Percentiles rank a stretch among this genome's conserved stretches.
These are phyloP conservation scores for Mayetiola destructor DNA, from an alignment of 2,888 invertebrate species.

Conservation along the genomic window DNA sequence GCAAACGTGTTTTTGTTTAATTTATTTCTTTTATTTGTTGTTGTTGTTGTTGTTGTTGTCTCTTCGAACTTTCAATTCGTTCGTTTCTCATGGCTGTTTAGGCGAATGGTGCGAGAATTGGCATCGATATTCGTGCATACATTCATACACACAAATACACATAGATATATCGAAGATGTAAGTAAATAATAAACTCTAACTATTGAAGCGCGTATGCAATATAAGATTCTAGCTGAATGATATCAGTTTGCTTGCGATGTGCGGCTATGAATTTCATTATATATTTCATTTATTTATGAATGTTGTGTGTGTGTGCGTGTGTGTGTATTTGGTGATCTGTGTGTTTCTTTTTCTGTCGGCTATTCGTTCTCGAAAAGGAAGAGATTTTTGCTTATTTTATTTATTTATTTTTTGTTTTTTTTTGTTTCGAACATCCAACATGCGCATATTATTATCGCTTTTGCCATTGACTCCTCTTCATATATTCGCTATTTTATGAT, in stretches of 20 bases:
- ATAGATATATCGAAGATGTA: too few relatives aligned
- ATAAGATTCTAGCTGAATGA: too few relatives aligned
- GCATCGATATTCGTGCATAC: too few relatives aligned
- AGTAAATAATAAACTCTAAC: too few relatives aligned
- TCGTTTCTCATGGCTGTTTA: slow-evolving; percentile 4
- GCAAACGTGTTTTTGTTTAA: neutral
- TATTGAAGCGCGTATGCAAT: too few relatives aligned
- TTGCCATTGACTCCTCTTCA: neutral
- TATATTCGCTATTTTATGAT: neutral
- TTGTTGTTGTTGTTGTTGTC: neutral
- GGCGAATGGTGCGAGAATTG: too few relatives aligned
- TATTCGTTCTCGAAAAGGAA: neutral
- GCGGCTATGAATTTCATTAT: neutral
- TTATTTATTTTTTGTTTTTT: neutral
- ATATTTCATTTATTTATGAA: too few relatives aligned
- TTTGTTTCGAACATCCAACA: neutral
- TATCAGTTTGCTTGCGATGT: neutral
- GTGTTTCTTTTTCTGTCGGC: neutral
- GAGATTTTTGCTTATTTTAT: neutral
- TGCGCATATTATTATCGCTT: slow-evolving; percentile 10
- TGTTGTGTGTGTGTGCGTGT: neutral
- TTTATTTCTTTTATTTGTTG: neutral
- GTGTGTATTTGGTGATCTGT: neutral
- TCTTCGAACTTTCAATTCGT: neutral
- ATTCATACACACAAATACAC: too few relatives aligned